Base-by-base conservation (phyloP, 2,888 invertebrate species). In the Rhopalosiphum nymphaeae region DNA sequence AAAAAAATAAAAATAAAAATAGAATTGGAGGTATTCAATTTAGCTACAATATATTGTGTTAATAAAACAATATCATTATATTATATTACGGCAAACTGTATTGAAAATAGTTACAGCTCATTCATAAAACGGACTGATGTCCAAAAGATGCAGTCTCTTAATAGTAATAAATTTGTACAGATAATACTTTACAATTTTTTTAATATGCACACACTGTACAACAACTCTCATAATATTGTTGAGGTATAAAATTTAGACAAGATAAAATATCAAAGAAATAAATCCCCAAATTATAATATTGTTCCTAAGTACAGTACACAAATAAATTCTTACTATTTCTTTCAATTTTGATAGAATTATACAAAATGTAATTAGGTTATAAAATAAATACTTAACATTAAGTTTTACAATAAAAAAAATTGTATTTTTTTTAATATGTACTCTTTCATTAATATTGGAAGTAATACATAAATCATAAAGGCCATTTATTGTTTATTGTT, bases 131-230 rank as follows among this genome's bases (percentile, higher is more conserved):
- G 49, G 92, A 87, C 87, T 46, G 13, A 26, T 42, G 78, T 78
- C 88, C 78, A 78, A 86, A 16, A 78, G 88, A 92, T 92, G 53
- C 88, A 92, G 88, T 88, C 88, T 92, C 92, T 92, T 92, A 92
- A 87, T n/a, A 53, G 86, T 92, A 92, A 92, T 88, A 53, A 53
- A 92, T 36, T 78, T 92, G 29, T 88, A 92, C 49, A 92, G 26
- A 42, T 92, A 26, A 29, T 61, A 61, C 25, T 57, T 92, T 67
- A 92, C 92, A 92, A 87, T 92, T 49, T 78, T 78, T 78, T 92
- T 46, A 92, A 61, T 29, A 91, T 36, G 13, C 57, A 86, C 25
- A 61, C 49, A 57, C 53, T 42, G 49, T 36, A 67, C 42, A 86
- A 91, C 57, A 91, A 57, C 11, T 57, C 46, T 26, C 29, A 91